Evolutionary conservation across 2,888 invertebrate genomes (phyloP), one percentile per base, ranked within the genome.

Genomic region (Ceraclea dissimilis): DNA sequence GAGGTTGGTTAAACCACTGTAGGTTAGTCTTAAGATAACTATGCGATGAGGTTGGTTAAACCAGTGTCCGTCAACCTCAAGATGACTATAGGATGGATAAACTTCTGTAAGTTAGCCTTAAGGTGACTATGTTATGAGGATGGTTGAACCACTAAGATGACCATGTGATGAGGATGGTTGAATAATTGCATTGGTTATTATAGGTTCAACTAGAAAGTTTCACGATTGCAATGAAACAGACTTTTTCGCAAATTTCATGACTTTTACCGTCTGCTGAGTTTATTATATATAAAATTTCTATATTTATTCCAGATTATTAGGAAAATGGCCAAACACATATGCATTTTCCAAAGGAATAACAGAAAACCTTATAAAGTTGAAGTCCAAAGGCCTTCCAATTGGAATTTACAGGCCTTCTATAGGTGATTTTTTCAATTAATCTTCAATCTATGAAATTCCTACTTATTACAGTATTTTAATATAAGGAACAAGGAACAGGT

Each of bases 271-370:
- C n/a, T n/a, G n/a, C n/a, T n/a, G n/a, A n/a, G n/a, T n/a, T n/a
- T n/a, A n/a, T n/a, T n/a, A n/a, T n/a, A n/a, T n/a, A n/a, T n/a
- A n/a, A n/a, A n/a, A n/a, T n/a, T n/a, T n/a, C n/a, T n/a, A n/a
- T n/a, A n/a, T n/a, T n/a, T n/a, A n/a, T 39, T 39, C 0, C 69
- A 84, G 84, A 58, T 69, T 91, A 19, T 68, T 90, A 1, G 84
- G 83, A 1, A 82, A 83, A 16, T 85, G 85, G 56, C 97, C 97
- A 0, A 97, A 97, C 70, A 95, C 95, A 0, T 97, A 98, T 74
- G 92, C 93, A 0, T 93, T 88, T 70, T 94, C 93, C 1, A 98
- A 97, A 71, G 86, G 92, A 8, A 76, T 93, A 47, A 90, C 91
- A 1, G 97, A 98, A 72, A 84, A 88, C 63, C 71, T 93, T 21